Percentiles rank a stretch among this genome's conserved stretches.
Conservation (phyloP, 2,113 vertebrate species). For the Rostratula benghalensis region DNA sequence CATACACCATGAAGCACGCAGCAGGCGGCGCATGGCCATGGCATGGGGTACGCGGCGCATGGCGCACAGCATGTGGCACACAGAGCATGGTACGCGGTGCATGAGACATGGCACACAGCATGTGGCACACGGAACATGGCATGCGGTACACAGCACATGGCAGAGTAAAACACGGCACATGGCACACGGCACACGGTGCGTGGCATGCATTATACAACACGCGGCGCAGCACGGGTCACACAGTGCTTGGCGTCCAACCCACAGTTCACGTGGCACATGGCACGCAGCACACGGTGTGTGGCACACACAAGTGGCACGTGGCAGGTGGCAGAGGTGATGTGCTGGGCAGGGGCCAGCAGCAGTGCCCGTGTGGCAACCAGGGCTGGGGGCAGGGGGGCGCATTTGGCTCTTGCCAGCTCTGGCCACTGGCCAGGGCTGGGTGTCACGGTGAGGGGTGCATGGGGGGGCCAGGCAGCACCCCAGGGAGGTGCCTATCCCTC, state of each 20-base stretch:
- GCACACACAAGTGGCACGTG: neutral
- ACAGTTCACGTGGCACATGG: accelerated
- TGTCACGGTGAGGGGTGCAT: accelerated
- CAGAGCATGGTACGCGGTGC: neutral
- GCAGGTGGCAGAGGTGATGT: neutral
- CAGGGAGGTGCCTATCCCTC: neutral
- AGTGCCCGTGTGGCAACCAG: neutral
- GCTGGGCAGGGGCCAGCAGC: neutral
- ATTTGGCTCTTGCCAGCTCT: neutral
- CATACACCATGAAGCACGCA: neutral
- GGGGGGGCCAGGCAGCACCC: neutral
- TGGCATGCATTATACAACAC: accelerated
- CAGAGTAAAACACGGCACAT: accelerated
- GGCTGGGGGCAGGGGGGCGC: neutral
- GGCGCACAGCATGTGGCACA: too few species aligned
- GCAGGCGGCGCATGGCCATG: too few species aligned
- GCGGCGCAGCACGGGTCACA: too few species aligned
- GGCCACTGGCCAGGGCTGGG: neutral
- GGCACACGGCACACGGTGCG: neutral
- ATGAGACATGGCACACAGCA: accelerated
- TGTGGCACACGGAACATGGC: accelerated
- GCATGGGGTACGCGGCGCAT: too few species aligned
- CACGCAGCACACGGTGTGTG: too few species aligned
- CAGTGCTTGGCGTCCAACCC: neutral
- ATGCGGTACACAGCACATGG: neutral